phyloP scores from a whole-genome alignment of 2,797 vertebrate species.

The Clarias platycephalus region DNA sequence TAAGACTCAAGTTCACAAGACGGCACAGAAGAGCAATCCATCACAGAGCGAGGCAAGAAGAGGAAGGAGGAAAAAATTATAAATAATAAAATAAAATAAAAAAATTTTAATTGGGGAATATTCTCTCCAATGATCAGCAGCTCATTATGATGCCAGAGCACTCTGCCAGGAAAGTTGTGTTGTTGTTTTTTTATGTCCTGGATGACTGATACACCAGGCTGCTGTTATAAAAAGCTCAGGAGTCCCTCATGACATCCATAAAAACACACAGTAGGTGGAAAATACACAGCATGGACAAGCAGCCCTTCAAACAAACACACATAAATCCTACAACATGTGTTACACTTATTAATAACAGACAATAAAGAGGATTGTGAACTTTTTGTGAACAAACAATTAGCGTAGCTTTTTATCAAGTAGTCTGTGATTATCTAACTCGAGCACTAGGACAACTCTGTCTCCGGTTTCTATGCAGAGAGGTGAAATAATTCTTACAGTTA shows the following conservation, averaged over 20 bases:
- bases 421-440: background rate
- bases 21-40: background rate
- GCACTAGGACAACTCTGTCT: background rate
- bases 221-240: background rate
- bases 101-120: too few species aligned
- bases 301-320: background rate
- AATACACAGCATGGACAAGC: background rate
- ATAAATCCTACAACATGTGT: too few species aligned
- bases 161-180: background rate
- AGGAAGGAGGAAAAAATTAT: background rate
- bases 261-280: background rate
- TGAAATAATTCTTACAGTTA: background rate
- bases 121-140: background rate
- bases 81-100: too few species aligned
- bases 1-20: background rate
- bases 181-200: background rate
- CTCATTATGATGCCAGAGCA: background rate
- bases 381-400: background rate
- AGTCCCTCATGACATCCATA: background rate
- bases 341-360: background rate
- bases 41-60: background rate
- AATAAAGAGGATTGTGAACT: background rate
- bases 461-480: background rate
- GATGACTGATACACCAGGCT: background rate
- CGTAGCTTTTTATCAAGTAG: background rate